Conservation (phyloP, 2,113 vertebrate species). For the Toxotes jaculatrix region DNA sequence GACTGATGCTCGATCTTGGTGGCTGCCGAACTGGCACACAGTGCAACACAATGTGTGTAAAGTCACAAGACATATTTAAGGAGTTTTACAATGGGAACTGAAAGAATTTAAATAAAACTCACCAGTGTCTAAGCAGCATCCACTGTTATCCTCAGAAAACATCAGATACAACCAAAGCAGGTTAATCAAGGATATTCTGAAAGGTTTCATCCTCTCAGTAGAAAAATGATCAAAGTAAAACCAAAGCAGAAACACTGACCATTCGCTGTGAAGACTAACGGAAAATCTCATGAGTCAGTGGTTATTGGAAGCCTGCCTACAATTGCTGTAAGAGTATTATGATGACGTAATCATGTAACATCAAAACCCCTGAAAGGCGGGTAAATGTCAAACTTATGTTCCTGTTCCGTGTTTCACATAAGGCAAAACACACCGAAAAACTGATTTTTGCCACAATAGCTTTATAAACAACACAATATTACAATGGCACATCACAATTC, state of each 20-base stretch:
- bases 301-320: background rate
- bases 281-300: background rate
- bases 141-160: constrained; percentile 9
- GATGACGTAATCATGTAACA: background rate
- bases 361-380: background rate
- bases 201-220: background rate
- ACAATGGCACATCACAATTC: constrained; percentile 49
- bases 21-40: constrained; percentile 14
- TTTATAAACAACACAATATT: constrained; percentile 63
- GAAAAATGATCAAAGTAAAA: background rate
- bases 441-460: constrained; percentile 23
- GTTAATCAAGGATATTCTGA: background rate
- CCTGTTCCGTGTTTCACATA: background rate
- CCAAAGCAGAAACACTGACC: background rate
- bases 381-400: background rate
- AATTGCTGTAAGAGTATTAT: background rate
- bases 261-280: background rate
- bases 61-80: background rate
- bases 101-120: constrained; percentile 23
- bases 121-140: constrained; percentile 39
- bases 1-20: constrained; percentile 32
- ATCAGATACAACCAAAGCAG: constrained; percentile 32
- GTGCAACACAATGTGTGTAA: background rate
- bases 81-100: background rate
- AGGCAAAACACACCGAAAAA: background rate